Evolutionary conservation across 2,888 invertebrate genomes (phyloP).

Genomic region (Empis stercorea): DNA sequence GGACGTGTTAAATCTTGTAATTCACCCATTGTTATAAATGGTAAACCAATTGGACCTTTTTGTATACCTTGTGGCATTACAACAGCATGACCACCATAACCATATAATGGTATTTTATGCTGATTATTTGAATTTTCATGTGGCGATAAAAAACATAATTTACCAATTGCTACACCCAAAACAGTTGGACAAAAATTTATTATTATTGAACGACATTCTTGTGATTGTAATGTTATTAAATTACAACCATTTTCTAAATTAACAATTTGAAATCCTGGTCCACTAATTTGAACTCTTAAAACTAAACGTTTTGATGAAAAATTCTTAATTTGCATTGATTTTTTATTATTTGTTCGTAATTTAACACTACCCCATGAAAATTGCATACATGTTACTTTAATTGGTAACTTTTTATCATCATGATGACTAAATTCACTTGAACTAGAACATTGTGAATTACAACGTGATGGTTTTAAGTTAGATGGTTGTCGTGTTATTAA

Average conservation of each 20-base stretch:
- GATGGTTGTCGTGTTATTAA: constrained; percentile 5
- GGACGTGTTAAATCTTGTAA: constrained; percentile 35
- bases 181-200: constrained; percentile 44
- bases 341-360: constrained; percentile 39
- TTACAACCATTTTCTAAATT: constrained; percentile 28
- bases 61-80: constrained; percentile 39
- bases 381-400: constrained; percentile 43
- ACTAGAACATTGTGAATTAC: constrained; percentile 29
- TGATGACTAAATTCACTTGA: constrained; percentile 33
- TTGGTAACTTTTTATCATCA: constrained; percentile 34
- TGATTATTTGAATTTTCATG: constrained; percentile 16
- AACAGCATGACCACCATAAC: constrained; percentile 45
- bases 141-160: constrained; percentile 41
- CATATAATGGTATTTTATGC: constrained; percentile 37
- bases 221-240: constrained; percentile 38
- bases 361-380: constrained; percentile 48
- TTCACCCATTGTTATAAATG: constrained; percentile 45
- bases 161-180: constrained; percentile 41
- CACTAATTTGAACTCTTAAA: constrained; percentile 40
- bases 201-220: constrained; percentile 42
- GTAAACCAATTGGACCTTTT: constrained; percentile 43
- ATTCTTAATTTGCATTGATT: constrained; percentile 45
- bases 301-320: constrained; percentile 42
- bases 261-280: constrained; percentile 37
- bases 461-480: constrained; percentile 16